Base-by-base conservation (phyloP, 2,113 vertebrate species). In the Perca fluviatilis region DNA sequence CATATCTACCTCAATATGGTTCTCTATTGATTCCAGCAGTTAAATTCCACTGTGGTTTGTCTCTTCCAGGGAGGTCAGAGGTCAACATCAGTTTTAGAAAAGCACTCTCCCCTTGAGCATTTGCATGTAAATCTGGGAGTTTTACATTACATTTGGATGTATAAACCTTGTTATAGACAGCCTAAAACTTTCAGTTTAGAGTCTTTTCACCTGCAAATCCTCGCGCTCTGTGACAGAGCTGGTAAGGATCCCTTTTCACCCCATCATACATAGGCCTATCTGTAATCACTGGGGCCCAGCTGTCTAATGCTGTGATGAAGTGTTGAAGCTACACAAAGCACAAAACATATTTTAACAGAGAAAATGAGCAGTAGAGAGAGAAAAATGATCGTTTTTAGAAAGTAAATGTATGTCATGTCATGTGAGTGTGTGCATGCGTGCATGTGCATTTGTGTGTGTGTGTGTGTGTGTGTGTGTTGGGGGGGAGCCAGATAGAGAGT, bases 51-150 rank as follows among this genome's bases (percentile, higher is more conserved):
- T n/a, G 33, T 30, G 47, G 57, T 19, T 19, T 58, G 33, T 19
- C 12, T 23, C 6, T 46, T 33, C 30, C 57, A 36, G 9, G n/a
- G 27, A 65, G 30, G 69, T 75, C 80, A 79, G 78, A 74, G 79
- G 74, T 77, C 71, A 80, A 49, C 46, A 33, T 16, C 56, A 50
- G 61, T 27, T 25, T 73, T 10, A 40, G 51, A 61, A 40, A 60
- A 51, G 1, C 57, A 47, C 30, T 27, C 40, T 21, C 5, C 2
- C 8, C 7, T 30, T 5, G 12, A 33, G 14, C 11, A 23, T 53
- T 30, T 46, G 47, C 14, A 33, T n/a, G 54, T 53, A 0, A 46
- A 21, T 51, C 21, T 23, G n/a, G 1, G 46, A n/a, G 43, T 66
- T 15, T 56, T 33, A 4, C 27, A 13, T 14, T 19, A 49, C 27